These are phyloP conservation scores for Patella ulyssiponensis DNA, from an alignment of 2,888 invertebrate species.

Conservation along the genomic window DNA sequence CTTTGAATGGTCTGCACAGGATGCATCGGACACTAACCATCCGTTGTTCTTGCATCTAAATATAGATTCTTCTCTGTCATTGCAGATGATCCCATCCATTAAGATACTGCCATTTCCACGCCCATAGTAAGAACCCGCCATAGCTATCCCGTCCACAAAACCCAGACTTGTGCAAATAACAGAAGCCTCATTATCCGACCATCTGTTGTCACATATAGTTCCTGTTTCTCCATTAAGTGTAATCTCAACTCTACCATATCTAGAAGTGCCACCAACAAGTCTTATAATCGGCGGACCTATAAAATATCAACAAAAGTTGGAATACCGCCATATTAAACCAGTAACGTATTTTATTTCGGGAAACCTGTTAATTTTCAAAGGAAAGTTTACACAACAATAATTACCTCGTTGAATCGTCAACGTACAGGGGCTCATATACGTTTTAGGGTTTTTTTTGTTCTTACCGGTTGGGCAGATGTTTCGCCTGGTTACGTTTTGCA, in stretches of 20 bases:
- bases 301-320: too few species aligned
- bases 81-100: conserved; percentile 53
- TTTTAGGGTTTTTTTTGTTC: too few species aligned
- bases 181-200: conserved; percentile 55
- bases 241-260: conserved; percentile 56
- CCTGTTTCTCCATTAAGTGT: conserved; percentile 50
- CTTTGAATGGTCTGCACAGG: conserved; percentile 47
- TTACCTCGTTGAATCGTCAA: too few species aligned
- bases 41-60: conserved; percentile 51
- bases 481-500: too few species aligned
- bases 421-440: too few species aligned
- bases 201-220: conserved; percentile 57
- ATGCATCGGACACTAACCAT: conserved; percentile 42
- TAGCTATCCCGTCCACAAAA: conserved; percentile 48
- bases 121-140: conserved; percentile 47
- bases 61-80: conserved; percentile 51
- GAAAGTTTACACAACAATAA: too few species aligned
- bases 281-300: conserved; percentile 21
- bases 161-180: conserved; percentile 55
- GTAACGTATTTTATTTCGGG: too few species aligned
- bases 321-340: too few species aligned
- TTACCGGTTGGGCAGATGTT: too few species aligned
- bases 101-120: conserved; percentile 48
- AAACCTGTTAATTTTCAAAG: too few species aligned
- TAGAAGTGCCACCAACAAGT: conserved; percentile 47